Base-by-base conservation (phyloP, 2,888 invertebrate genomes). In the Adelognathus sp. region DNA sequence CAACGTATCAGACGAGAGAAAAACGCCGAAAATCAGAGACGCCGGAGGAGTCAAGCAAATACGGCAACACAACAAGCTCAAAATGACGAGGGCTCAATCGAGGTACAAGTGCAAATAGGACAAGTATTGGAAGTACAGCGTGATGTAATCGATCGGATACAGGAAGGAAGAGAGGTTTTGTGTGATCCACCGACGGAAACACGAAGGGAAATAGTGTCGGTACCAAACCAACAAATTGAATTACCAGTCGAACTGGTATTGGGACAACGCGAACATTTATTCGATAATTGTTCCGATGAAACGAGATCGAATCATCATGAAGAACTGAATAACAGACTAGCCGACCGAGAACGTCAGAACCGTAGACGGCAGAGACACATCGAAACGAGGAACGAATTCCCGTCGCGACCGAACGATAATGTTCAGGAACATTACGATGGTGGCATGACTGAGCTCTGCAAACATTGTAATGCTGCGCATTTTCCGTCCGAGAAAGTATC, bases 381-480 rank as follows among this genome's bases (percentile, higher is more conserved):
- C 29, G 24, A 11, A 33, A 33, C 33, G 29, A 4, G 6, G 29
- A 4, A n/a, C 29, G 29, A 4, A 29, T 4, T 29, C 29, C 6
- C 29, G 6, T n/a, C 29, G 29, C 6, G 16, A 11, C 36, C 69
- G 18, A 56, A 44, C 16, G 44, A 21, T 6, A 16, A 18, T 7
- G 44, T 63, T 6, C 52, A 58, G 14, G 66, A 76, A 64, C 41
- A 63, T 77, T 79, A 76, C 16, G 67, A 41, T 7, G 69, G 72
- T 64, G 27, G 54, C 36, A 72, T 80, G 70, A 50, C 58, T 27
- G 70, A 63, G 36, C 14, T 3, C 4, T 44, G 18, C 9, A 52
- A 16, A 27, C 73, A 77, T 73, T 80, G 76, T 31, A 60, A 21
- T 9, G 80, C 80, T 39, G 44, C 41, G 60, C 77, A 77, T 58